Percentiles rank a stretch among this genome's conserved stretches.
Evolutionary conservation across 2,113 vertebrate species (phyloP).

Genomic region (Oryzias javanicus): DNA sequence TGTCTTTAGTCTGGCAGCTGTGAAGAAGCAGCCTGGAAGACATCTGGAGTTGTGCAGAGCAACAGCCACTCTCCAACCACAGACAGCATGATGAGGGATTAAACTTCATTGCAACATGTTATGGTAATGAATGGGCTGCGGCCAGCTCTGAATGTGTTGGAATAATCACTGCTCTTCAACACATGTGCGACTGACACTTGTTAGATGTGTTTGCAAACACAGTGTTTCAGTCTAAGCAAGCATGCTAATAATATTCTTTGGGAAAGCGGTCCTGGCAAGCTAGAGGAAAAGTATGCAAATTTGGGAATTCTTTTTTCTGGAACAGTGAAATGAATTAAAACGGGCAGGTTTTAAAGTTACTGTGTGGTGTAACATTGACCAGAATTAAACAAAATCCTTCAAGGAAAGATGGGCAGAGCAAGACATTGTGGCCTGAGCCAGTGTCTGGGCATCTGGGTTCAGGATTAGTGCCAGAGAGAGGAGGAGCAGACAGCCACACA

Average conservation of each 20-base stretch:
- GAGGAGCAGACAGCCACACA: slow-evolving; percentile 39
- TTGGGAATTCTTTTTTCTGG: slow-evolving; percentile 3
- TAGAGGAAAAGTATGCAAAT: slow-evolving; percentile 20
- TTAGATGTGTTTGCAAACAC: slow-evolving; percentile 30
- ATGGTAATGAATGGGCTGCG: slow-evolving; percentile 71
- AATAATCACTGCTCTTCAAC: slow-evolving; percentile 55
- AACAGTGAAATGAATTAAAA: slow-evolving; percentile 64
- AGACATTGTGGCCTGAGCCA: slow-evolving; percentile 54
- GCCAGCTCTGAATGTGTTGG: slow-evolving; percentile 59
- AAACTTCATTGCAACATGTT: slow-evolving; percentile 70
- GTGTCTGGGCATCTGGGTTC: slow-evolving; percentile 51
- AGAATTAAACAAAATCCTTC: slow-evolving; percentile 32
- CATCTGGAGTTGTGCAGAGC: slow-evolving; percentile 61
- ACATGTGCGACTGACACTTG: slow-evolving; percentile 55
- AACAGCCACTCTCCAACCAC: slow-evolving; percentile 59
- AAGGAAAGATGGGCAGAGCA: slow-evolving; percentile 33
- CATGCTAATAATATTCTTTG: slow-evolving; percentile 20
- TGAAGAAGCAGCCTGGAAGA: slow-evolving; percentile 48
- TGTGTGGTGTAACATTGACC: slow-evolving; percentile 19
- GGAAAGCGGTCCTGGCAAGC: slow-evolving; percentile 11
- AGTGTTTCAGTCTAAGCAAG: slow-evolving; percentile 25
- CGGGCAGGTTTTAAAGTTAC: slow-evolving; percentile 37
- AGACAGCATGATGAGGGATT: slow-evolving; percentile 72
- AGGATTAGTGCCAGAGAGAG: slow-evolving; percentile 38
- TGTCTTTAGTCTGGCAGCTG: slow-evolving; percentile 32